A percentile compares a stretch with the other conserved stretches of the same genome.
Conservation (phyloP, 2,888 invertebrate genomes). For the Heliconius cydno region DNA sequence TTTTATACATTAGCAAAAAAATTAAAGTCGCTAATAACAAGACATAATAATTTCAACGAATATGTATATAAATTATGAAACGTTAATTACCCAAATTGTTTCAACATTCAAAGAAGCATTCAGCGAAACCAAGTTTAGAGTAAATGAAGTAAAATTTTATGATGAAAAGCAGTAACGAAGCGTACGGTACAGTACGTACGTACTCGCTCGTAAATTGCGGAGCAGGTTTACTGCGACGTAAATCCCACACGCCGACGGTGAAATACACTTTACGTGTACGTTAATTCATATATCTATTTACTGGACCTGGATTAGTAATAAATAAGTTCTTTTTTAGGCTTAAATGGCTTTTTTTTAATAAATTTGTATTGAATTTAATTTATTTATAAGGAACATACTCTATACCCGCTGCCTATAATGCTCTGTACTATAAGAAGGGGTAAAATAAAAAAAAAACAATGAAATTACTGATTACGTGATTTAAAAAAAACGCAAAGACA, state of each 20-base stretch:
- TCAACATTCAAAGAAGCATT: slow-evolving; percentile 1
- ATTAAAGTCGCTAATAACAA: no score
- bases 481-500: no score
- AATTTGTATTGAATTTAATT: no score
- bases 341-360: no score
- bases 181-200: slow-evolving; percentile 19
- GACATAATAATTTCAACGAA: neutral
- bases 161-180: slow-evolving; percentile 30
- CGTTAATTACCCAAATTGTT: slow-evolving; percentile 14
- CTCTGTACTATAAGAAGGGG: no score
- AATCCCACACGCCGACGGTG: slow-evolving; percentile 28
- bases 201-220: slow-evolving; percentile 28
- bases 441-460: no score
- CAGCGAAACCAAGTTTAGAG: slow-evolving; percentile 14
- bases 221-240: slow-evolving; percentile 28
- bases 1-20: no score
- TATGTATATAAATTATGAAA: slow-evolving; percentile 6
- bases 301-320: slow-evolving; percentile 1
- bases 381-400: no score
- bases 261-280: slow-evolving; percentile 10
- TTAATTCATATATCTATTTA: slow-evolving; percentile 12
- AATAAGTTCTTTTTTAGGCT: neutral
- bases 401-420: no score
- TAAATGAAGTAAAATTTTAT: slow-evolving; percentile 28
- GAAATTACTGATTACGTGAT: no score